phyloP scores from a whole-genome alignment of 2,113 vertebrate species.

The Channa argus region DNA sequence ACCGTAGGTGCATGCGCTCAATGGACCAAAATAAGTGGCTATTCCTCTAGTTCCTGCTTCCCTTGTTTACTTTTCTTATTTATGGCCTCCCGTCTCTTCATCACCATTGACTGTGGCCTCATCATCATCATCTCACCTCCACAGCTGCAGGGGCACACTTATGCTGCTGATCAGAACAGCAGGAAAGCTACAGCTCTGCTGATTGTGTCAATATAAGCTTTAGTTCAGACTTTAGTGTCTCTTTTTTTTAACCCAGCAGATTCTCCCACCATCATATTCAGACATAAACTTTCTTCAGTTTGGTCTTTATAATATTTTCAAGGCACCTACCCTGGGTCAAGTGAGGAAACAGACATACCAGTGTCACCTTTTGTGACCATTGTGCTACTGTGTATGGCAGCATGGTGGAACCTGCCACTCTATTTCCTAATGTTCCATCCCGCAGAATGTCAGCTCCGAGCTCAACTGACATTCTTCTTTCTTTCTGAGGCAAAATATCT shows the following conservation, averaged over 20 bases:
- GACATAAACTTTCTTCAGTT: background rate
- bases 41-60: constrained; percentile 79
- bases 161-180: constrained; percentile 67
- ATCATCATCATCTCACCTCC: constrained; percentile 50
- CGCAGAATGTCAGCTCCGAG: constrained; percentile 69
- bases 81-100: too few species aligned
- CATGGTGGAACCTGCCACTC: constrained; percentile 79
- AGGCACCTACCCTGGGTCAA: background rate
- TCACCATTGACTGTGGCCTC: too few species aligned
- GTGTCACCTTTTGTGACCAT: constrained; percentile 61
- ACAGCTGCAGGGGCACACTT: constrained; percentile 47
- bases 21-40: constrained; percentile 57
- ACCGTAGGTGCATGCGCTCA: constrained; percentile 72
- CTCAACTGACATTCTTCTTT: constrained; percentile 68
- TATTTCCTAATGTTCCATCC: constrained; percentile 79
- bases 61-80: constrained; percentile 60
- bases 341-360: too few species aligned
- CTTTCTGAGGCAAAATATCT: constrained; percentile 24
- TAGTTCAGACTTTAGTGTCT: constrained; percentile 74
- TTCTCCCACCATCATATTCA: constrained; percentile 34
- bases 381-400: constrained; percentile 66
- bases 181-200: constrained; percentile 78
- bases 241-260: constrained; percentile 55
- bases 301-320: background rate
- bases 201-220: constrained; percentile 70